phyloP scores from a whole-genome alignment of 2,113 vertebrate genomes.

The Mustelus asterias region DNA sequence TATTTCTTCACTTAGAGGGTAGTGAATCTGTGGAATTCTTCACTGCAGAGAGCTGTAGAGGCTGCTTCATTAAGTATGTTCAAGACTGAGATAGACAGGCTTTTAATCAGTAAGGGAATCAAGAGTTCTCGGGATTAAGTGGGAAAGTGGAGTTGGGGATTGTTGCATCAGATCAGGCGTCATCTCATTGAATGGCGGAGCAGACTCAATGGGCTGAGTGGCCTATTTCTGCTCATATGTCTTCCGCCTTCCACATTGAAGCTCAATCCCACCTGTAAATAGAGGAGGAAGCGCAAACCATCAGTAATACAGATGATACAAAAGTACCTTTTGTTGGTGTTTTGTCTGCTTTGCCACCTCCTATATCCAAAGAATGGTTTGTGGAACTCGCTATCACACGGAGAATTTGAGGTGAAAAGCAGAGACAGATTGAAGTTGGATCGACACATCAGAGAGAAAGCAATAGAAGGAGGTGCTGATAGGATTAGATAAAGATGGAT shows the following conservation, averaged over 20 bases:
- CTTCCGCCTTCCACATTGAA: not conserved
- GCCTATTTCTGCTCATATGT: too few relatives aligned
- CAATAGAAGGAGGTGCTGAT: not conserved
- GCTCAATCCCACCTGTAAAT: not conserved
- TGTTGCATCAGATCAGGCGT: too few relatives aligned
- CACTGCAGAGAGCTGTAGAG: too few relatives aligned
- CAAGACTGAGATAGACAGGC: too few relatives aligned
- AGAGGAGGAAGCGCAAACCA: not conserved
- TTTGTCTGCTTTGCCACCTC: not conserved
- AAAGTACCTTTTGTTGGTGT: not conserved
- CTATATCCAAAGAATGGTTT: not conserved
- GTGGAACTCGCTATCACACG: not conserved
- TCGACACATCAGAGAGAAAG: not conserved
- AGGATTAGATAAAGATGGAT: not conserved
- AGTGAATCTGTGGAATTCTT: too few relatives aligned
- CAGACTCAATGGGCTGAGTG: too few relatives aligned
- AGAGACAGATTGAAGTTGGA: not conserved
- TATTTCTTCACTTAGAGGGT: too few relatives aligned
- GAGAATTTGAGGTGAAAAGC: not conserved
- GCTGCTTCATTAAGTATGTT: too few relatives aligned
- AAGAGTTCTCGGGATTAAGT: too few relatives aligned
- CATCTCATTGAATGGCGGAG: too few relatives aligned
- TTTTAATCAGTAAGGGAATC: too few relatives aligned
- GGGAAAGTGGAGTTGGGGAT: too few relatives aligned
- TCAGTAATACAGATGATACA: not conserved